Conservation (phyloP, 1,140 invertebrate genomes). For the Lethocerus indicus region DNA sequence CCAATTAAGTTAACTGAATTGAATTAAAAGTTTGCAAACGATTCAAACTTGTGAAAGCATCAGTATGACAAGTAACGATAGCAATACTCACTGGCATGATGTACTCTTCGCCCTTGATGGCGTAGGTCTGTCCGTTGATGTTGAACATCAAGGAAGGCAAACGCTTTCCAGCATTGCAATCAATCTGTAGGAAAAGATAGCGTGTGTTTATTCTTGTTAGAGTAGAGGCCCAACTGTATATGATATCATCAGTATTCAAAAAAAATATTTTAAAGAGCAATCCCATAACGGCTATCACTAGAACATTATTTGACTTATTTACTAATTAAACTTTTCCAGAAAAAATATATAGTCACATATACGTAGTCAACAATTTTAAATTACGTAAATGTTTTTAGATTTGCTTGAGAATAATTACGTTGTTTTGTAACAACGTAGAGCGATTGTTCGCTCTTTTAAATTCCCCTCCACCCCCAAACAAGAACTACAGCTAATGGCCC, state of each 20-base stretch:
- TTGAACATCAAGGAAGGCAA: slow-evolving; percentile 1
- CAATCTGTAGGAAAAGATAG: not conserved
- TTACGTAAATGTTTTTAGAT: no score
- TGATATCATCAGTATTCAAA: no score
- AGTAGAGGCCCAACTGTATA: no score
- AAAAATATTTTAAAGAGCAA: not conserved
- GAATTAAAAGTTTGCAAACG: no score
- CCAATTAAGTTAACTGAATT: no score
- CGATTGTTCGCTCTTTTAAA: no score
- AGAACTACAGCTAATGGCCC: no score
- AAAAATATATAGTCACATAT: not conserved
- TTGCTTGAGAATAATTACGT: no score
- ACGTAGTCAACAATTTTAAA: not conserved
- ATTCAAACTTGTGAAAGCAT: no score
- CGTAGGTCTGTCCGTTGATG: slow-evolving; percentile 1
- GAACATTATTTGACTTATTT: not conserved
- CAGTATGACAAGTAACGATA: no score
- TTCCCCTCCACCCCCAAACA: no score
- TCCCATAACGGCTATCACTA: not conserved
- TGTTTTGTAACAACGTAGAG: no score
- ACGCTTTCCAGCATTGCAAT: not conserved
- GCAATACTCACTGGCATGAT: slow-evolving; percentile 4
- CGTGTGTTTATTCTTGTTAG: not conserved
- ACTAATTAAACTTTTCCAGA: not conserved
- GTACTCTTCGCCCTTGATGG: slow-evolving; percentile 5